These are phyloP conservation scores for Drosophila ustulata DNA, from an alignment of 2,888 invertebrate species.

Conservation along the genomic window DNA sequence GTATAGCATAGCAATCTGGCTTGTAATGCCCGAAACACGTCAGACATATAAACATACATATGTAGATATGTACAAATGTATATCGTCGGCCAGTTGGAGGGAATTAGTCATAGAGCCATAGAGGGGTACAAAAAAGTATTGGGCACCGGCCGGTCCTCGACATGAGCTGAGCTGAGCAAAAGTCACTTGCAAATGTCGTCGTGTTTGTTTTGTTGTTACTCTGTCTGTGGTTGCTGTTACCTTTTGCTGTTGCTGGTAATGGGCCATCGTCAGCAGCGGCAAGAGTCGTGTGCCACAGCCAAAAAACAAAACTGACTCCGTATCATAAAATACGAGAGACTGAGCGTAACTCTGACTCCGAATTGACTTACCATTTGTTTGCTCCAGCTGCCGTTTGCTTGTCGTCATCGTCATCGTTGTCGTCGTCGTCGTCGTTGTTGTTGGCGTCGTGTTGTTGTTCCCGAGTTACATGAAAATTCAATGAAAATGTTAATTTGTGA, in stretches of 20 bases:
- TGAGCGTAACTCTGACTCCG: slow-evolving; percentile 44
- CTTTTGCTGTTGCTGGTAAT: slow-evolving; percentile 35
- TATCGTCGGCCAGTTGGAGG: slow-evolving; percentile 38
- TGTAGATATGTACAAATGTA: background rate
- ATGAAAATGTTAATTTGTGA: slow-evolving; percentile 71
- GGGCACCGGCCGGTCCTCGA: slow-evolving; percentile 62
- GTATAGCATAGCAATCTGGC: slow-evolving; percentile 27
- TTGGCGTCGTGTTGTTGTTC: slow-evolving; percentile 39
- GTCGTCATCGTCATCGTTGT: slow-evolving; percentile 41
- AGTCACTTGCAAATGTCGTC: slow-evolving; percentile 61
- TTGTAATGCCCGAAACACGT: slow-evolving; percentile 44
- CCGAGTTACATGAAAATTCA: slow-evolving; percentile 50
- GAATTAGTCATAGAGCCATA: slow-evolving; percentile 67
- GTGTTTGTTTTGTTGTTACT: slow-evolving; percentile 42
- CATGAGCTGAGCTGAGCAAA: slow-evolving; percentile 45
- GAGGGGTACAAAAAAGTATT: slow-evolving; percentile 28
- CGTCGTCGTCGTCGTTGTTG: slow-evolving; percentile 40
- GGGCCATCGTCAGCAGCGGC: slow-evolving; percentile 56
- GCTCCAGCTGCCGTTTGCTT: slow-evolving; percentile 61
- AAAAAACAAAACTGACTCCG: slow-evolving; percentile 24
- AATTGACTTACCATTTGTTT: slow-evolving; percentile 58
- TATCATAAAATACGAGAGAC: slow-evolving; percentile 57
- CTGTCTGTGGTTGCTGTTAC: slow-evolving; percentile 13
- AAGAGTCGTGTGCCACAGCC: slow-evolving; percentile 68
- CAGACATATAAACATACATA: background rate